Base-by-base conservation (phyloP, 2,113 vertebrate species). In the Apaloderma vittatum region DNA sequence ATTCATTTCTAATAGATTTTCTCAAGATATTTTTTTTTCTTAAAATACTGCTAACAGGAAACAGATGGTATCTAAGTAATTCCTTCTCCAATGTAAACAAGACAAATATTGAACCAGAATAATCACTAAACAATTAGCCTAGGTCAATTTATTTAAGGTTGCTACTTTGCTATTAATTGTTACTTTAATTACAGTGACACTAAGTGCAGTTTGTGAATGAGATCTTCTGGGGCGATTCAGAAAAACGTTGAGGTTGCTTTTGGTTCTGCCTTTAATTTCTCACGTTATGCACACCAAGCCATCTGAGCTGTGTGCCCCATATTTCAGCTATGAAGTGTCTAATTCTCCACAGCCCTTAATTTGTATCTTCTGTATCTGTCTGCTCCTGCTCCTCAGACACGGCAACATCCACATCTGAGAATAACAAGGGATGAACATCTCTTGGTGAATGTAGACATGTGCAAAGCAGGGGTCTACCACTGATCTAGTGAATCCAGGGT, bases 231-330 rank as follows among this genome's bases (percentile, higher is more conserved):
- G 4, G 37, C 37, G 30, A 78, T 54, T 73, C 61, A 68, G 85
- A 54, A 51, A 63, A 55, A 55, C 10, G 13, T 54, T 0, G 1
- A 71, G 16, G 46, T 67, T 58, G 27, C 2, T 77, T 6, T 72
- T 40, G 12, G 15, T 76, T 84, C 59, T 81, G 36, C 75, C 36
- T 68, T 48, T 72, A 21, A 58, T 13, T 68, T 49, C n/a, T 18
- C 3, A 0, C 20, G 12, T 26, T 58, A 43, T 0, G 2, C 19
- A 37, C 17, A 36, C 12, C 14, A 34, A 32, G 30, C 32, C 34
- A 15, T 37, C 37, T 16, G 6, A 45, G 26, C 18, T 81, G 1
- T 0, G 5, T 65, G 26, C 32, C 23, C 24, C 32, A 9, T 45
- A 49, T 51, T 72, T 85, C 43, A 48, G 22, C 43, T 67, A 55